Base-by-base conservation (phyloP, 37 sponge, comb jelly and placozoan genomes). In the Ephydatia muelleri region DNA sequence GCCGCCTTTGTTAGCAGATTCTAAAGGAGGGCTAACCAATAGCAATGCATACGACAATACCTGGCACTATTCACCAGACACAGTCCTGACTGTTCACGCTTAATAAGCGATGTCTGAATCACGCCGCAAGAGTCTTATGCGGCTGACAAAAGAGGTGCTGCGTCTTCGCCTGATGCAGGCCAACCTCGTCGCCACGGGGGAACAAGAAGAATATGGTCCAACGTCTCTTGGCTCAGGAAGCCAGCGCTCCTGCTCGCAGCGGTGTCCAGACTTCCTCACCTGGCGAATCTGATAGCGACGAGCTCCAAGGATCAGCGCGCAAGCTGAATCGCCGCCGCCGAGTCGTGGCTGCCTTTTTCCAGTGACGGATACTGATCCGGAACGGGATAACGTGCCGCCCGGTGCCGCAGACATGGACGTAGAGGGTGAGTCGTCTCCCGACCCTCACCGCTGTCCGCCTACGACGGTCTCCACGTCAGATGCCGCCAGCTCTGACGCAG, bases 401-500 rank as follows among this genome's bases (percentile, higher is more conserved):
- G 19, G 57, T 57, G 57, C 1, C 19, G 57, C 57, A 57, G 57
- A 57, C 19, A 57, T 57, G 57, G 57, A 57, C 57, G 16, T 57
- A 57, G 57, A 57, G 57, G 57, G 57, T 14, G 57, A 57, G 57
- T 14, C 57, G 16, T 57, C 57, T 14, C 57, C 19, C 57, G 57
- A 57, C 57, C 57, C 57, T 57, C 57, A 21, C 57, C 16, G 47
- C n/a, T n/a, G n/a, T n/a, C n/a, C n/a, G n/a, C n/a, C n/a, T n/a
- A n/a, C n/a, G n/a, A n/a, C n/a, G n/a, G n/a, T n/a, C n/a, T n/a
- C n/a, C n/a, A n/a, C n/a, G n/a, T n/a, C n/a, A n/a, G n/a, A n/a
- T n/a, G n/a, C 47, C 47, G 57, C 57, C 57, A 57, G 57, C 57
- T 57, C 57, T 57, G 57, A 57, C 57, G 57, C 57, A 57, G 57